phyloP scores from a whole-genome alignment of 2,888 invertebrate species.

The Phalera bucephala region DNA sequence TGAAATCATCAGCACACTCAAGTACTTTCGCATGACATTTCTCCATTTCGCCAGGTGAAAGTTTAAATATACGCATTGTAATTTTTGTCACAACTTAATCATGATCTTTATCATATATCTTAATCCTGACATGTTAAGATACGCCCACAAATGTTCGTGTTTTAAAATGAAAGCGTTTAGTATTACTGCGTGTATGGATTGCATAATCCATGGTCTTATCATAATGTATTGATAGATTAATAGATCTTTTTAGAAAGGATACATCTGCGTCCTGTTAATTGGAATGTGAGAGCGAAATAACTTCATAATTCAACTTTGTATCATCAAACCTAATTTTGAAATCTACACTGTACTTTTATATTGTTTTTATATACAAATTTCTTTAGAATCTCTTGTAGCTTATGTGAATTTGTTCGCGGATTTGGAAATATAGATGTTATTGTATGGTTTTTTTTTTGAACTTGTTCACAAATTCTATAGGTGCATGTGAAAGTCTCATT shows the following conservation, averaged over 20 bases:
- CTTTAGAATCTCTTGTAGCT: no score
- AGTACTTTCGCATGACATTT: slow-evolving; percentile 54
- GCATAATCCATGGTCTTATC: slow-evolving; percentile 40
- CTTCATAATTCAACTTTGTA: no score
- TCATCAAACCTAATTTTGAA: no score
- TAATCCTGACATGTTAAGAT: slow-evolving; percentile 60
- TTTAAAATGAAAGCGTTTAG: slow-evolving; percentile 61
- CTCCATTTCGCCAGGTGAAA: slow-evolving; percentile 72
- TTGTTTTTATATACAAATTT: no score
- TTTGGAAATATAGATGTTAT: no score
- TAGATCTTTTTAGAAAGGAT: slow-evolving; percentile 38
- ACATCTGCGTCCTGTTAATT: slow-evolving; percentile 9
- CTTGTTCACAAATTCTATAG: no score
- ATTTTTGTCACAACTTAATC: slow-evolving; percentile 71
- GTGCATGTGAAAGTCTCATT: no score
- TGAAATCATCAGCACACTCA: slow-evolving; percentile 50
- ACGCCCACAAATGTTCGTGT: slow-evolving; percentile 57
- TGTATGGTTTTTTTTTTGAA: no score
- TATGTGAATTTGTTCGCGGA: no score
- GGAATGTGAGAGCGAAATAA: slow-evolving; percentile 12
- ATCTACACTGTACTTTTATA: no score
- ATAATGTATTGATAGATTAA: slow-evolving; percentile 33
- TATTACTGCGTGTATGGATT: slow-evolving; percentile 44
- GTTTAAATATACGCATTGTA: slow-evolving; percentile 68
- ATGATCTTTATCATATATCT: slow-evolving; percentile 66